Evolutionary conservation across 2,797 vertebrate species (phyloP), one percentile per base, ranked within the genome.

Genomic region (Oceanodroma leucorhoa): DNA sequence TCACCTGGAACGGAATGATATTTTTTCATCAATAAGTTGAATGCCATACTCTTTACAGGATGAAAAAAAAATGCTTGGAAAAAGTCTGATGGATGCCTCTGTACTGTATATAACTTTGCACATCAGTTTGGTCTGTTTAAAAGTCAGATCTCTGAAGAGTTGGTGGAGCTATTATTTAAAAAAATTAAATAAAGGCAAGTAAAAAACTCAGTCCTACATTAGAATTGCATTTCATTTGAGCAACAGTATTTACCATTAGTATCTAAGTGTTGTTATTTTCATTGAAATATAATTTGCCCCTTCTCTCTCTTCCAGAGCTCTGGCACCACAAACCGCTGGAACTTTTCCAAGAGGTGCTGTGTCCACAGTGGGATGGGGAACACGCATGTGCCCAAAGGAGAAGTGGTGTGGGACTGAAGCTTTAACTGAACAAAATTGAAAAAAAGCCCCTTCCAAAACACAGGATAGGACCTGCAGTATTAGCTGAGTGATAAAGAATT

Each of bases 401-500:
- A 57, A 50, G 27, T 75, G 19, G 10, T 23, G 7, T 51, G 27
- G 45, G 64, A 83, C 72, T 89, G 72, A 93, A 96, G 82, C 18
- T 50, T 89, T 94, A 93, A 79, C 61, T 15, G 45, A 38, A 26
- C 21, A 89, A 73, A 96, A 81, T 3, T 73, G 46, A 55, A 51
- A 26, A 85, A 83, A 62, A 50, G 3, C 6, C 3, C 19, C 46
- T 70, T 58, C 11, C 15, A 84, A 73, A 92, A 65, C 19, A 69
- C 32, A 79, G 54, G 60, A 57, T 27, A 69, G 36, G 30, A 54
- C 15, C 87, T 93, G 88, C 94, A 96, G 93, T 91, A 87, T 75
- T 97, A 97, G 86, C 64, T 94, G 82, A 96, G 92, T 46, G 66
- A 83, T 94, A 95, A 96, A 95, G 87, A 95, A 83, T 87, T 93